Evolutionary conservation across 2,888 invertebrate genomes (phyloP), one percentile per base, ranked within the genome.

Genomic region (Mesorhabditis sp.): DNA sequence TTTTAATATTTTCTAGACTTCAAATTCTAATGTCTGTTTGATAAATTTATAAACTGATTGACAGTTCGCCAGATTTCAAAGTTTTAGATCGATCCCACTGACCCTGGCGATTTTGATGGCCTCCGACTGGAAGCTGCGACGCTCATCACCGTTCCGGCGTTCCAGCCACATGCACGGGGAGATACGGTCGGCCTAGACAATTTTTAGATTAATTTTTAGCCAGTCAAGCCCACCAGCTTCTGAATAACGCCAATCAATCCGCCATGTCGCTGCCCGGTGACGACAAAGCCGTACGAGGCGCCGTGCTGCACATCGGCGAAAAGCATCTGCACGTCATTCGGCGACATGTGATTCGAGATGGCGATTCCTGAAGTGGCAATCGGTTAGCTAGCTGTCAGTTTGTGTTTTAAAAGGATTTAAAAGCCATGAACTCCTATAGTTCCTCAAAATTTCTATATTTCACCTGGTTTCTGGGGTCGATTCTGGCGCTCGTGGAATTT

Each of bases 311-410:
- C 77, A 41, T 81, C 82, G 43, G 80, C 80, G 61, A 76, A 81
- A n/a, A 82, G 71, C 63, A 83, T 78, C 67, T 80, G 82, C 64
- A 83, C 76, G 68, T 82, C 82, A 67, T 82, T 82, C 15, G 82
- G 82, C 13, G 78, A 76, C 62, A 82, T 66, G 68, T 82, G 82
- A 66, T 82, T 82, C 5, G 82, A 69, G 15, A 83, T 78, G 42
- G 79, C 80, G 5, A 82, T 75, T 58, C 82, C 82, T 75, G 63
- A 50, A 72, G 67, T 3, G 43, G 4, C 6, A 4, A 64, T 6
- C 13, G 10, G n/a, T n/a, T 4, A 10, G 4, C 50, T 4, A 0
- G 13, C 13, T 66, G 13, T 13, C 10, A 13, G 66, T 43, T 15
- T 13, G 10, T 43, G 10, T 66, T 43, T 44, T 3, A 65, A 65